These are phyloP conservation scores for Drosophila dives DNA, from an alignment of 2,888 invertebrate genomes.

Conservation along the genomic window DNA sequence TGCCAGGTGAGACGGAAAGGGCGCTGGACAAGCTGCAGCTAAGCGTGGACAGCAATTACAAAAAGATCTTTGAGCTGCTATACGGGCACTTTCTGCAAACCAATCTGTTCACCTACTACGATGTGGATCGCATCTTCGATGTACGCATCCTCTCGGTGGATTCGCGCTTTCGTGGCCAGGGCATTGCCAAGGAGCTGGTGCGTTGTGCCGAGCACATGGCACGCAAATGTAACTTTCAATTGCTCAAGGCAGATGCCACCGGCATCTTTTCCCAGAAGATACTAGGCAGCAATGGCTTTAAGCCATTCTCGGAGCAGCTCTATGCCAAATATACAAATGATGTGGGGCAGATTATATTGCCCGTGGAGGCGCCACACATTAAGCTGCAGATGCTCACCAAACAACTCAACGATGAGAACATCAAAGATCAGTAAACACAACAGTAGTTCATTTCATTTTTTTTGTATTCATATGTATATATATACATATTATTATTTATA, in stretches of 20 bases:
- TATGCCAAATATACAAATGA: slow-evolving; percentile 90
- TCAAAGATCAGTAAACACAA: slow-evolving; percentile 23
- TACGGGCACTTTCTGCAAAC: slow-evolving; percentile 89
- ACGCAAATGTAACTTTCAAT: slow-evolving; percentile 87
- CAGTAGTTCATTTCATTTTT: background rate
- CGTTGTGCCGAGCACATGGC: slow-evolving; percentile 89
- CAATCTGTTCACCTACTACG: slow-evolving; percentile 89
- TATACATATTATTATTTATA: too few species aligned
- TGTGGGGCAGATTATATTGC: slow-evolving; percentile 87
- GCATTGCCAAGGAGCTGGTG: slow-evolving; percentile 90
- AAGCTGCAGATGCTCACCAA: slow-evolving; percentile 89
- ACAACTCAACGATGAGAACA: slow-evolving; percentile 41
- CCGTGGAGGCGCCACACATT: slow-evolving; percentile 88
- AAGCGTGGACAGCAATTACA: slow-evolving; percentile 89
- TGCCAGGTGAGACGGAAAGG: slow-evolving; percentile 89
- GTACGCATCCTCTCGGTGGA: slow-evolving; percentile 93
- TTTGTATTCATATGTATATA: slow-evolving; percentile 6
- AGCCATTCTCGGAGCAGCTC: slow-evolving; percentile 87
- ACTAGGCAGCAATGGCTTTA: slow-evolving; percentile 89
- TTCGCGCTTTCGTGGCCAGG: slow-evolving; percentile 88
- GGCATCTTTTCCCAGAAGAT: slow-evolving; percentile 92
- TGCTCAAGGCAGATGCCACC: slow-evolving; percentile 93
- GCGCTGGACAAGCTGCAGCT: slow-evolving; percentile 88
- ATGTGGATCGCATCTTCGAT: slow-evolving; percentile 90
- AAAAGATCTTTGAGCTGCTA: slow-evolving; percentile 91